Evolutionary conservation across 2,888 invertebrate species (phyloP).

Genomic region (Pammene fasciana): DNA sequence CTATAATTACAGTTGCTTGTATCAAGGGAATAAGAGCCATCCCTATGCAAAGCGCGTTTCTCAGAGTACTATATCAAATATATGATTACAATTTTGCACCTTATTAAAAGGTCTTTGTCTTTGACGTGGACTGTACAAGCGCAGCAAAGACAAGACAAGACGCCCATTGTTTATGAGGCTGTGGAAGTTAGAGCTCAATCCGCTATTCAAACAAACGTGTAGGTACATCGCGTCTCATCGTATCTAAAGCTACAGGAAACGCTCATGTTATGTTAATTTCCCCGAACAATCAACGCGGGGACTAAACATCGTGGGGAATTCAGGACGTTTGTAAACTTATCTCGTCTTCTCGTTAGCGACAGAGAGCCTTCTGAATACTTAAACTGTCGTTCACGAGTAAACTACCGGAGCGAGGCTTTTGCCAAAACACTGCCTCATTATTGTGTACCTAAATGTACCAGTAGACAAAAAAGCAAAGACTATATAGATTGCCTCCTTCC

Average conservation of each 20-base stretch:
- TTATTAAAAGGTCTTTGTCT: no score
- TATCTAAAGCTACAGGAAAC: no score
- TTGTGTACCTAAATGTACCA: no score
- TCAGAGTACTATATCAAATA: constrained; percentile 24
- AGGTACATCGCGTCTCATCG: no score
- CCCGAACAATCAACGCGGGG: constrained; percentile 74
- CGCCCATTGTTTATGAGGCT: constrained; percentile 65
- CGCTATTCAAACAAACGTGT: constrained; percentile 50
- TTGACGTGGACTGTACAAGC: no score
- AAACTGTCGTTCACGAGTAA: constrained; percentile 80
- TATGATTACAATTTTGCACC: no score
- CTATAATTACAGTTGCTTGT: constrained; percentile 48
- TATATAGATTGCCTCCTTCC: no score
- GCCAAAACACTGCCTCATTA: constrained; percentile 58
- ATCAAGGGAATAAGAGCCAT: constrained; percentile 41
- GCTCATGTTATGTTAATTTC: constrained; percentile 70
- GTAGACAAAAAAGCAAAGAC: no score
- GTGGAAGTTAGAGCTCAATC: constrained; percentile 65
- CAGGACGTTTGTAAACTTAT: constrained; percentile 80
- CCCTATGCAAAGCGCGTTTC: constrained; percentile 48
- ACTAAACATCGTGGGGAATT: constrained; percentile 72
- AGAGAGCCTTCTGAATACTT: constrained; percentile 76
- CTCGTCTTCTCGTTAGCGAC: constrained; percentile 79
- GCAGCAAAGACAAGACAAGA: no score
- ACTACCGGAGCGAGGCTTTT: constrained; percentile 68